These are phyloP conservation scores for Phycodurus eques DNA, from an alignment of 2,113 vertebrate species.

Conservation along the genomic window DNA sequence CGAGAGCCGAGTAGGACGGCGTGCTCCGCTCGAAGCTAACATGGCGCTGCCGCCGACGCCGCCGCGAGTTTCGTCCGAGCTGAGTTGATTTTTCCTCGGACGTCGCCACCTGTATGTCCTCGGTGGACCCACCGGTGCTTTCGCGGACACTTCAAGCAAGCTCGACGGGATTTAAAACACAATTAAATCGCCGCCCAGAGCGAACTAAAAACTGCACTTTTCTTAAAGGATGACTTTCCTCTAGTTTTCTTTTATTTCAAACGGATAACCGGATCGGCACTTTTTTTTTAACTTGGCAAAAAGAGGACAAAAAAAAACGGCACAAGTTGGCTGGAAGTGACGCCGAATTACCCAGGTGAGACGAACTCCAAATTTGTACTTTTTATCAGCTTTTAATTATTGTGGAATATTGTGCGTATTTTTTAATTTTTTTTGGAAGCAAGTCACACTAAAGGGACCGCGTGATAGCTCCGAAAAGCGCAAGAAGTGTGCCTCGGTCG, in stretches of 20 bases:
- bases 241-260: conserved; percentile 48
- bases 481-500: not conserved
- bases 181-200: not conserved
- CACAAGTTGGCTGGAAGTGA: conserved; percentile 47
- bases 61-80: conserved; percentile 56
- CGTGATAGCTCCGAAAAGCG: not conserved
- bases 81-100: conserved; percentile 68
- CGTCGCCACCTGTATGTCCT: conserved; percentile 70
- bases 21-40: conserved; percentile 73
- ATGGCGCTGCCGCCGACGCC: conserved; percentile 72
- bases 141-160: conserved; percentile 23
- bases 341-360: conserved; percentile 64
- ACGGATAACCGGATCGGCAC: conserved; percentile 66
- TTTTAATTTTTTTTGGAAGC: not conserved
- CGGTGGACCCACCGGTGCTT: conserved; percentile 18
- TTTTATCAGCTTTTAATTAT: conserved; percentile 1
- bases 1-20: conserved; percentile 65
- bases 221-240: conserved; percentile 38
- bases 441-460: not conserved
- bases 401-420: conserved; percentile 4
- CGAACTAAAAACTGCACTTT: conserved; percentile 8
- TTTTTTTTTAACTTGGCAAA: conserved; percentile 55
- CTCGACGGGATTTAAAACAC: not conserved
- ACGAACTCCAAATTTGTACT: not conserved
- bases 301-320: conserved; percentile 41